Evolutionary conservation across 2,113 vertebrate species (phyloP).

Genomic region (Brachypteracias leptosomus): DNA sequence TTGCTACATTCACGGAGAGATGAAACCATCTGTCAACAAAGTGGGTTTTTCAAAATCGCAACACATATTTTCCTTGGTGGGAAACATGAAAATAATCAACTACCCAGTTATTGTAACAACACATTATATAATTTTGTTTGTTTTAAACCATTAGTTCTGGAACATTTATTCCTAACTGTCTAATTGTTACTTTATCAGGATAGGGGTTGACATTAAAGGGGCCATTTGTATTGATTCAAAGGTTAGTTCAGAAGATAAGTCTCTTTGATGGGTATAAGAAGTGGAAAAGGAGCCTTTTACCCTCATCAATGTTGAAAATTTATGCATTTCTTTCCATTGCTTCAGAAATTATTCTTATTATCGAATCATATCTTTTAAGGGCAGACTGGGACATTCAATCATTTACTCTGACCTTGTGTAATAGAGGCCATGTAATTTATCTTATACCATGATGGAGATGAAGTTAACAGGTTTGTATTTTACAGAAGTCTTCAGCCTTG

Average conservation of each 20-base stretch:
- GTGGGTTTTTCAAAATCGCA: not conserved
- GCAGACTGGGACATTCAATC: not conserved
- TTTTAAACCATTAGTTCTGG: not conserved
- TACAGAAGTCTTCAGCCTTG: not conserved
- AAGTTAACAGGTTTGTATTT: too few species aligned
- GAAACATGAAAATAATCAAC: not conserved
- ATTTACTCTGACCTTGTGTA: not conserved
- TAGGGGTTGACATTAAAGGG: not conserved
- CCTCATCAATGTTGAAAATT: not conserved
- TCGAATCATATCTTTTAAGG: not conserved
- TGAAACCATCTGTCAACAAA: not conserved
- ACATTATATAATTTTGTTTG: not conserved
- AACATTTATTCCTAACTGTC: not conserved
- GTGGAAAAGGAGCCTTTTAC: not conserved
- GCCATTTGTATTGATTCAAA: not conserved
- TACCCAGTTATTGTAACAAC: not conserved
- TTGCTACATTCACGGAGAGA: not conserved
- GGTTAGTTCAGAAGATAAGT: not conserved
- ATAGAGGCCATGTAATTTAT: not conserved
- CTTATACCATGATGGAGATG: too few species aligned
- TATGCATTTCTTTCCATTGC: not conserved
- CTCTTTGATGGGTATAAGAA: not conserved
- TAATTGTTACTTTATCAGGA: not conserved
- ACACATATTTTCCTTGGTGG: not conserved
- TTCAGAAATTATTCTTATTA: not conserved